Evolutionary conservation across 1,140 invertebrate species (phyloP), one percentile per base, ranked within the genome.

Genomic region (Drosophila kurseongensis): DNA sequence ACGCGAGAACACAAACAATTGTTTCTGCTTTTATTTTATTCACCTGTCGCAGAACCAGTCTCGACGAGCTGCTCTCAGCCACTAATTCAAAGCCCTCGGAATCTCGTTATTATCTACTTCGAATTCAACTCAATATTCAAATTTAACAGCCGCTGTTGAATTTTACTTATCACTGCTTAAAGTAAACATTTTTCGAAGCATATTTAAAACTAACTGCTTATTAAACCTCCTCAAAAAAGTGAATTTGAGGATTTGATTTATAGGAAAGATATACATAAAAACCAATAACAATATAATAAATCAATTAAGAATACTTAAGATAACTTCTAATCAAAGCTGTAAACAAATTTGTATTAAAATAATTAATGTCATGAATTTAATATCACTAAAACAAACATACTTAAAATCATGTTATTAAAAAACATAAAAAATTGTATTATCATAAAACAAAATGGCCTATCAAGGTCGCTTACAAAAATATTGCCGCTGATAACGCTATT

Each of bases 1-100:
- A 32, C 29, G 9, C 12, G 54, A 68, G 66, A 40, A 52, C 32
- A 29, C 29, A 14, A 27, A 12, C 44, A 35, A 29, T 4, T 8
- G 44, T 10, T 8, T 63, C 14, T 63, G 38, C 13, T 65, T 40
- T 65, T 32, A 42, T 51, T 62, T 50, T 60, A 60, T 18, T 68
- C 38, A 47, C 60, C 47, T 68, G 45, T 44, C 65, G 18, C 38
- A 52, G 38, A 68, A 68, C 65, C 65, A 45, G 47, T 66, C 47
- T 8, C 65, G 41, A 32, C 38, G 65, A 68, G 38, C 1, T 44
- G 10, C 61, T 68, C 65, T 38, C 40, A 66, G 18, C 8, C 16
- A 68, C 61, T 68, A 47, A 27, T 18, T 18, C 60, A 32, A 50
- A 66, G 38, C 60, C 60, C 38, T 29, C 60, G 35, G 18, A 66